Evolutionary conservation across 2,797 vertebrate genomes (phyloP), one percentile per base, ranked within the genome.

Genomic region (Sebastes kiyomatsui): DNA sequence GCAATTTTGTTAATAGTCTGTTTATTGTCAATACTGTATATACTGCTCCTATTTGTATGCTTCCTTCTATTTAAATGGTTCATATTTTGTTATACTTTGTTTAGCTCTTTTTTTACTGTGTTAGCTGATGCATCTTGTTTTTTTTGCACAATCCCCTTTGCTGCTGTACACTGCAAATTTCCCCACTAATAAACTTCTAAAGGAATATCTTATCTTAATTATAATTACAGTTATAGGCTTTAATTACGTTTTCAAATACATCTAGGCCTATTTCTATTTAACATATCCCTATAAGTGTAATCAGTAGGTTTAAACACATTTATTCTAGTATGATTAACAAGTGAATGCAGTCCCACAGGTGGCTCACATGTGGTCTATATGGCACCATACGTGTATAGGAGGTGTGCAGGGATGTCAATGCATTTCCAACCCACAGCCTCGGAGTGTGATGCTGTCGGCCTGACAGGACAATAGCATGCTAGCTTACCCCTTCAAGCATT

Each of bases 271-370:
- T n/a, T 4, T 28, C 13, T 23, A 3, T 14, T 22, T 28, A 18
- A 16, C 11, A 18, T 18, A 8, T 32, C 33, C 9, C 49, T 7
- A 30, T 27, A 49, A 10, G 55, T 69, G 4, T 1, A 12, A 22
- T 23, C 1, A 3, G 2, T 16, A 27, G 5, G 7, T 28, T 67
- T 25, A 25, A 58, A 22, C 56, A 1, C 46, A 18, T 30, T 10
- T 4, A 58, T 64, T 30, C 10, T 12, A 27, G 16, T 9, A 4
- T 16, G 14, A n/a, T 28, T 59, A 30, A 23, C 5, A 54, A 0
- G 52, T 42, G 0, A 61, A 2, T 11, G 25, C 13, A n/a, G 77
- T 42, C 86, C 78, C 82, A 90, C 90, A 93, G 85, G 87, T 91
- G 87, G 33, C 54, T 74, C 25, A 6, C 1, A 30, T 38, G 33